Conservation (phyloP, 2,888 invertebrate species). For the Trissolcus brochymenae region DNA sequence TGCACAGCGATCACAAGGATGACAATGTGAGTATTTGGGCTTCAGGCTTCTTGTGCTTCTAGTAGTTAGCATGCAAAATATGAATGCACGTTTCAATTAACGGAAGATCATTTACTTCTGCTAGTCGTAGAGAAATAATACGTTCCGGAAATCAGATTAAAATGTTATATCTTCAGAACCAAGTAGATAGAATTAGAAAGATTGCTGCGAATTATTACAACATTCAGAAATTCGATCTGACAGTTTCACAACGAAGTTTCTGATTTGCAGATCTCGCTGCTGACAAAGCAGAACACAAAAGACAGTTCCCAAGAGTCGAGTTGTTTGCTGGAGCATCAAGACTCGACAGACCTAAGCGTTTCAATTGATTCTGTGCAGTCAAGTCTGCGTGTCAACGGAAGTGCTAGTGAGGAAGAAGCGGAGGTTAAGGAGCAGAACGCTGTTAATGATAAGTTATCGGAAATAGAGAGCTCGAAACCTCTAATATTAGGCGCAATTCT, state of each 20-base stretch:
- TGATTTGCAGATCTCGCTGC: slow-evolving; percentile 60
- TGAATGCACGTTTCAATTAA: not conserved
- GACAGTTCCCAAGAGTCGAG: slow-evolving; percentile 62
- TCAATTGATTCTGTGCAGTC: slow-evolving; percentile 70
- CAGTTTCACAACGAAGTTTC: not conserved
- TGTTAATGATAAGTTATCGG: slow-evolving; percentile 76
- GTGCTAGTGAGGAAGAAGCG: slow-evolving; percentile 62
- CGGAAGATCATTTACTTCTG: not conserved
- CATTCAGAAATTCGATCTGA: not conserved
- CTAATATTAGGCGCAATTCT: slow-evolving; percentile 84
- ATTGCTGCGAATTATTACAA: not conserved
- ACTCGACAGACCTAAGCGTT: slow-evolving; percentile 68
- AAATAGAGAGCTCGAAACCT: slow-evolving; percentile 79
- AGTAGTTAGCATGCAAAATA: too few species aligned
- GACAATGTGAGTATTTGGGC: slow-evolving; percentile 57
- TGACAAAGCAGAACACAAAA: slow-evolving; percentile 63
- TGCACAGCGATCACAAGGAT: slow-evolving; percentile 66
- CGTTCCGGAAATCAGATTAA: not conserved
- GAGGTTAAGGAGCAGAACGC: slow-evolving; percentile 65
- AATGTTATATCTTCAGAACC: too few species aligned
- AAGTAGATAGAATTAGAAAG: too few species aligned
- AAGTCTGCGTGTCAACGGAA: slow-evolving; percentile 69
- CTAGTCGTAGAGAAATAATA: not conserved
- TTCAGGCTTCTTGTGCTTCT: too few species aligned
- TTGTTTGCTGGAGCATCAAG: slow-evolving; percentile 68